A percentile compares a stretch with the other conserved stretches of the same genome.
Evolutionary conservation across 1,140 invertebrate genomes (phyloP).

Genomic region (Solenopsis fugax): DNA sequence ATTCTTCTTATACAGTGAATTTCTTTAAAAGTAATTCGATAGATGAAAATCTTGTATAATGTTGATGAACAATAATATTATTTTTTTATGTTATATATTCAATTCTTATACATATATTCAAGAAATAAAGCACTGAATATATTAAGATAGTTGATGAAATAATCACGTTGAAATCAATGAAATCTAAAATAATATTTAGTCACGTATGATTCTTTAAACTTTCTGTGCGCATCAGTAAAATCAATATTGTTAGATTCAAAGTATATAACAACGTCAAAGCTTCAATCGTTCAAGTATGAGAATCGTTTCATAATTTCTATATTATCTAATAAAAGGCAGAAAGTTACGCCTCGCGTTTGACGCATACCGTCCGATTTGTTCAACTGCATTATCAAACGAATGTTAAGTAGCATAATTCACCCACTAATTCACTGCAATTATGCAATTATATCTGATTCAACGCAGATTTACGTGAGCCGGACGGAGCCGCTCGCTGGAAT

Average conservation of each 20-base stretch:
- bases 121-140: background rate
- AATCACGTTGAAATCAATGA: background rate
- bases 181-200: background rate
- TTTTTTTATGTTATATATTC: background rate
- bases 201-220: background rate
- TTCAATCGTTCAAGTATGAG: background rate
- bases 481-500: background rate
- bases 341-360: background rate
- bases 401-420: constrained; percentile 43
- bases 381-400: constrained; percentile 5
- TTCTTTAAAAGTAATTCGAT: no score
- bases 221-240: no score
- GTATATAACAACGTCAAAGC: background rate
- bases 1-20: background rate
- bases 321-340: background rate
- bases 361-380: background rate
- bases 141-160: background rate
- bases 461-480: constrained; percentile 18
- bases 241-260: background rate
- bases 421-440: constrained; percentile 31
- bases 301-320: background rate
- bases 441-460: constrained; percentile 49
- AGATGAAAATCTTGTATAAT: no score
- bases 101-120: background rate
- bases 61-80: background rate